phyloP scores from a whole-genome alignment of 2,113 vertebrate genomes.

The Capreolus pygargus region DNA sequence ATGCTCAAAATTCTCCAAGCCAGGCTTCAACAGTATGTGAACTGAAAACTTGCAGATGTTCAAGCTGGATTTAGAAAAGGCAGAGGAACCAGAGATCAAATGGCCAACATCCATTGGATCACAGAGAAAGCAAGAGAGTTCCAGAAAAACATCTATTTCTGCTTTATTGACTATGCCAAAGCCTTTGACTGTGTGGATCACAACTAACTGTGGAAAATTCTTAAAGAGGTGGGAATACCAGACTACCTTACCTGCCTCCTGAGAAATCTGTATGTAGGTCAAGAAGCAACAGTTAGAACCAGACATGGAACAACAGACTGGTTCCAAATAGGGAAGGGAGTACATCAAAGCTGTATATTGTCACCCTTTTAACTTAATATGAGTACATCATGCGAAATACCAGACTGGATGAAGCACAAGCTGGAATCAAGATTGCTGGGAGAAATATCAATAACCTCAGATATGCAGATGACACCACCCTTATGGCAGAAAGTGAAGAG shows the following conservation, averaged over 20 bases:
- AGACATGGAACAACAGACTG: rapidly evolving
- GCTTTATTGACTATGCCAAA: background rate
- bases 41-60: background rate
- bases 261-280: background rate
- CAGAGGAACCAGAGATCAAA: background rate
- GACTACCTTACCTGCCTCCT: background rate
- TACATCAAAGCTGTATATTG: background rate
- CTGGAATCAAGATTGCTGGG: background rate
- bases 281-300: background rate
- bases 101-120: background rate
- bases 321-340: background rate
- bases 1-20: background rate
- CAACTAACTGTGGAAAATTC: background rate
- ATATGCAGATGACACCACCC: background rate
- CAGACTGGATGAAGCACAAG: background rate
- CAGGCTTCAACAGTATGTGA: background rate
- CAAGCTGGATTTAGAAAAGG: background rate
- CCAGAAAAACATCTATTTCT: background rate
- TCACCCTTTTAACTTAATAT: background rate
- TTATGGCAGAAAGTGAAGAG: background rate
- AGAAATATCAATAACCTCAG: background rate
- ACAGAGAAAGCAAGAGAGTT: background rate
- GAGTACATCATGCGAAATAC: background rate
- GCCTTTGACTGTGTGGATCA: background rate
- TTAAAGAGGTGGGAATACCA: background rate